phyloP scores from a whole-genome alignment of 2,797 vertebrate species.

The Hyperoplus lanceolatus region DNA sequence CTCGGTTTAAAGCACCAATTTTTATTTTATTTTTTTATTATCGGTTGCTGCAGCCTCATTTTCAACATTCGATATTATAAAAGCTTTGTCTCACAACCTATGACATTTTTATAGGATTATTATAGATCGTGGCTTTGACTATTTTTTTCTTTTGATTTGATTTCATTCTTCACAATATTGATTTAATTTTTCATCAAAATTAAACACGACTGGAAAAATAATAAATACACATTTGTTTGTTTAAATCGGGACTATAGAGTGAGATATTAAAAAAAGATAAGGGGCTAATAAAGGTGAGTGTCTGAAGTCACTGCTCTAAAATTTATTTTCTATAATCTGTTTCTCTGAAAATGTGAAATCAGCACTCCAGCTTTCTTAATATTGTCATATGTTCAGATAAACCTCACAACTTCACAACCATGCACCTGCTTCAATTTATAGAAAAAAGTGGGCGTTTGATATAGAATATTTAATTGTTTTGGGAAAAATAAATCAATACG shows the following conservation, averaged over 20 bases:
- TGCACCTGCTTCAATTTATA: no score
- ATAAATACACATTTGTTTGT: conserved; percentile 9
- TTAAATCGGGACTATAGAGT: background rate
- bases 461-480: background rate
- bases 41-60: background rate
- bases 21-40: conserved; percentile 1
- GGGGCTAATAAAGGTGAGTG: background rate
- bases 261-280: background rate
- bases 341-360: no score
- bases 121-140: conserved; percentile 26
- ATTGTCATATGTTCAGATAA: no score
- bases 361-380: no score
- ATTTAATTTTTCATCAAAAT: conserved; percentile 30
- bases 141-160: conserved; percentile 17
- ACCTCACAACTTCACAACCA: no score
- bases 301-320: background rate
- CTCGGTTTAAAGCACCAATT: background rate
- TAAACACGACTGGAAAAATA: background rate
- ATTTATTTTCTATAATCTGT: background rate
- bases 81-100: conserved; percentile 4
- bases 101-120: conserved; percentile 32
- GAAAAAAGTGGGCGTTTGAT: background rate
- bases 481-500: background rate
- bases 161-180: conserved; percentile 24
- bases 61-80: conserved; percentile 28